A percentile compares a stretch with the other conserved stretches of the same genome.
These are phyloP conservation scores for Nephrotoma appendiculata DNA, from an alignment of 2,888 invertebrate genomes.

Conservation along the genomic window DNA sequence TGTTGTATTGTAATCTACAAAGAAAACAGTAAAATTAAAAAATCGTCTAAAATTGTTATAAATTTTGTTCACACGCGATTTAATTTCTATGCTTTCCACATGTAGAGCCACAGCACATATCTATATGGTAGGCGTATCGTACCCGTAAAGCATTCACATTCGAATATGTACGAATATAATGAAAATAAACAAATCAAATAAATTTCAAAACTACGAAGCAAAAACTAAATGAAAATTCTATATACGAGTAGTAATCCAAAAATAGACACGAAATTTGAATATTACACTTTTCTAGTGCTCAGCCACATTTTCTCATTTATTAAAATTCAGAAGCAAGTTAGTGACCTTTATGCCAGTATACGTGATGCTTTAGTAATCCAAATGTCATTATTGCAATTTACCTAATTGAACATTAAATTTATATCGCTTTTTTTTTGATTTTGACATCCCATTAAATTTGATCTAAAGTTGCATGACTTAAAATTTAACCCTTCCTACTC, in stretches of 20 bases:
- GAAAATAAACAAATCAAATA: not conserved
- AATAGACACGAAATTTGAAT: not conserved
- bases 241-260: not conserved
- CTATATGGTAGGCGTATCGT: not conserved
- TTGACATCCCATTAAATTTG: not conserved
- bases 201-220: not conserved
- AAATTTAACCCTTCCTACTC: not conserved
- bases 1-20: not conserved
- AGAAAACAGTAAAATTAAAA: not conserved
- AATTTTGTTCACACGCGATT: not conserved
- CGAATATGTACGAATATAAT: not conserved
- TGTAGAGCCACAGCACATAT: not conserved
- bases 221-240: not conserved
- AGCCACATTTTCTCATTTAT: not conserved
- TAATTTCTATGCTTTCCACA: not conserved
- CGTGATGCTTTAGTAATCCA: not conserved
- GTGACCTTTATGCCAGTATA: not conserved
- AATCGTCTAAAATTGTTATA: not conserved
- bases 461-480: not conserved
- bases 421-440: not conserved
- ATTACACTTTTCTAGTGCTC: not conserved
- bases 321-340: not conserved
- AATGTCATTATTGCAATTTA: not conserved
- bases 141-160: not conserved
- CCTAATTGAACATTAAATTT: not conserved